Base-by-base conservation (phyloP, 2,888 invertebrate species). In the Protonemura montana region DNA sequence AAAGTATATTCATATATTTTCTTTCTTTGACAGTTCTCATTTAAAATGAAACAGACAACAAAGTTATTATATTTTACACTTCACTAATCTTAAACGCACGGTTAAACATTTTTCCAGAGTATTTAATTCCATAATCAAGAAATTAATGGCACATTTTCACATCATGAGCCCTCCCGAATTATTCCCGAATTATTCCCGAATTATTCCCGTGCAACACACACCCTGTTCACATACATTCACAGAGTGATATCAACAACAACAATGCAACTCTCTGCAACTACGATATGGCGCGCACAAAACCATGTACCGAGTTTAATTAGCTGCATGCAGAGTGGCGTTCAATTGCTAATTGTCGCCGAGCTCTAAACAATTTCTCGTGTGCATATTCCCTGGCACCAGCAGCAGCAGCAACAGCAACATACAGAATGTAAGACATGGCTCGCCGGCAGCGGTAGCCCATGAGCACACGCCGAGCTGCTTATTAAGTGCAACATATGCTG, bases 111-210 rank as follows among this genome's bases (percentile, higher is more conserved):
- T 30, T 26, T 29, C 81, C 28, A 81, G 81, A 78, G n/a, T n/a
- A 25, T 78, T 6, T 30, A 81, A 81, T 29, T 81, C 81, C 28
- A 21, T 81, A 42, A 82, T 83, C 82, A 83, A 42, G 41, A 41
- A 35, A 83, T 83, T 21, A 83, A 42, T 83, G 82, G 82, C 82
- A 83, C 82, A 83, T 30, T 35, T 83, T 83, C 82, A 83, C 82
- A 83, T 42, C 35, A 59, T 42, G 35, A 83, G 35, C 26, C n/a
- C 82, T 26, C 82, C 30, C 82, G n/a, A 83, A 83, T 42, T 83
- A 26, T n/a, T n/a, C n/a, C n/a, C n/a, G n/a, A n/a, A n/a, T n/a
- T n/a, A n/a, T n/a, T n/a, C n/a, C n/a, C n/a, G n/a, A n/a, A n/a
- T n/a, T n/a, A n/a, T n/a, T n/a, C n/a, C n/a, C n/a, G n/a, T n/a